Conservation (phyloP, 2,888 invertebrate species). For the Syritta pipiens region DNA sequence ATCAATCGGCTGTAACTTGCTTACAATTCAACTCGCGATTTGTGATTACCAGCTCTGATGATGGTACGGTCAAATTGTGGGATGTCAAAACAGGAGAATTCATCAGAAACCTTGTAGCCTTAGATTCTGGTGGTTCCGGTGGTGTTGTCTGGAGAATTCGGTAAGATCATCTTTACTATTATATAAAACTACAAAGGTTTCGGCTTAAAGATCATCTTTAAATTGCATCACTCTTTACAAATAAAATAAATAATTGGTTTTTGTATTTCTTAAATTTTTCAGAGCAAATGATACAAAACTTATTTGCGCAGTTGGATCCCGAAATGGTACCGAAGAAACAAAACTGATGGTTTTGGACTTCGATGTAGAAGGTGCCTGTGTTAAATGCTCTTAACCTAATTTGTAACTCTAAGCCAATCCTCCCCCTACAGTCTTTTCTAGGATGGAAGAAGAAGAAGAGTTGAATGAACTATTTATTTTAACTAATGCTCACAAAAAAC, state of each 20-base stretch:
- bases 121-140: conserved; percentile 97
- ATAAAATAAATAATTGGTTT: neutral
- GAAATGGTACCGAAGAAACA: conserved; percentile 99
- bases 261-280: conserved; percentile 20
- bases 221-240: neutral
- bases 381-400: conserved; percentile 81
- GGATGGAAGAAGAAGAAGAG: neutral
- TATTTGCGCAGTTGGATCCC: conserved; percentile 98
- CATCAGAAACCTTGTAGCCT: conserved; percentile 95
- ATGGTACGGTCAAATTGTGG: conserved; percentile 99
- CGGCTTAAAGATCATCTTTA: neutral
- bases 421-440: conserved; percentile 50
- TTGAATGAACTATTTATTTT: conserved; percentile 15
- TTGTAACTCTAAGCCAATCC: conserved; percentile 44
- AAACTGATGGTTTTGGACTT: conserved; percentile 98
- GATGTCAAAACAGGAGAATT: conserved; percentile 98
- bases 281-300: conserved; percentile 96
- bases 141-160: conserved; percentile 99
- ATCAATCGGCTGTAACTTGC: conserved; percentile 99
- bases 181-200: neutral
- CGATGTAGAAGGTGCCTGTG: conserved; percentile 88
- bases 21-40: conserved; percentile 98
- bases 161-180: conserved; percentile 68
- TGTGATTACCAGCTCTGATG: conserved; percentile 99
- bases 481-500: conserved; percentile 10